Conservation (phyloP, 2,888 invertebrate species). For the Andrena praecox region DNA sequence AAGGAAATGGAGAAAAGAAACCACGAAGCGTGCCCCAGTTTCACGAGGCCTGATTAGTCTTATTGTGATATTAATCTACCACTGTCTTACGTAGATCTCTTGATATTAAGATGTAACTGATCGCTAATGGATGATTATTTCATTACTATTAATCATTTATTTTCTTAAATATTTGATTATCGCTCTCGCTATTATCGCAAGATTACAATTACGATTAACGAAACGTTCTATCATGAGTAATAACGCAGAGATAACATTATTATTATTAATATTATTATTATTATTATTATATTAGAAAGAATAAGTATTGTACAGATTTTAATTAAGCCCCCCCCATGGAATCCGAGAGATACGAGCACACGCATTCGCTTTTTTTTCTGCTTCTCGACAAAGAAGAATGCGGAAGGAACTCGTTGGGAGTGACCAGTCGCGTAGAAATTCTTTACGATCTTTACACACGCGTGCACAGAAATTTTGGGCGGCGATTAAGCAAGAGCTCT, state of each 20-base stretch:
- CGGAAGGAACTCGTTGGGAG: neutral
- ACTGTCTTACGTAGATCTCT: constrained; percentile 85
- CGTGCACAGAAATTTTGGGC: neutral
- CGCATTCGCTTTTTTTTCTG: constrained; percentile 49
- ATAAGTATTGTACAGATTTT: constrained; percentile 70
- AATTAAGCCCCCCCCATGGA: constrained; percentile 52
- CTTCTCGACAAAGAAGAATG: neutral
- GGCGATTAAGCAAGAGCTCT: neutral
- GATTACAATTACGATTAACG: constrained; percentile 65
- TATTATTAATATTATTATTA: constrained; percentile 52
- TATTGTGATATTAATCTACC: constrained; percentile 85
- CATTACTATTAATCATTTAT: constrained; percentile 78
- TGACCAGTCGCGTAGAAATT: neutral
- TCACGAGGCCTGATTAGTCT: constrained; percentile 85
- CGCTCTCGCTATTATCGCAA: constrained; percentile 65
- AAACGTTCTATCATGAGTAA: constrained; percentile 58
- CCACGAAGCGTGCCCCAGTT: constrained; percentile 73
- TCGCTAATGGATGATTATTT: constrained; percentile 75
- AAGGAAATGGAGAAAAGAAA: constrained; percentile 14
- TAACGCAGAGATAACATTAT: constrained; percentile 63
- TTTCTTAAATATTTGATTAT: constrained; percentile 67
- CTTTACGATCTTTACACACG: neutral
- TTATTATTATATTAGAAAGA: constrained; percentile 37
- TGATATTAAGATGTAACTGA: constrained; percentile 81
- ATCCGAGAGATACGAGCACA: constrained; percentile 47